Base-by-base conservation (phyloP, 92 coral and sea anemone genomes). In the Bergia sp. region DNA sequence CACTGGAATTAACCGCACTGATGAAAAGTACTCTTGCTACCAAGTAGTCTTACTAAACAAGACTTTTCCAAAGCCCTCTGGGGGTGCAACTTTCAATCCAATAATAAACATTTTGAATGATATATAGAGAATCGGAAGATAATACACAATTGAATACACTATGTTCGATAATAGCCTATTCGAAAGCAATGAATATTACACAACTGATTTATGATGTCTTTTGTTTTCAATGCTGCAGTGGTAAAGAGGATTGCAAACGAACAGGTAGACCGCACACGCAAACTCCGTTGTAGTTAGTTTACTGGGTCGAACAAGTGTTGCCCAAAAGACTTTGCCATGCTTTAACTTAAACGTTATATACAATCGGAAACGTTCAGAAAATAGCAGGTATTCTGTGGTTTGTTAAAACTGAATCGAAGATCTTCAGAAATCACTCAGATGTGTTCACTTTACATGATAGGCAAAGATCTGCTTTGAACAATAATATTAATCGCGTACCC, bases 61-160 rank as follows among this genome's bases (percentile, higher is more conserved):
- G 58, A 53, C 13, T 47, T 47, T 47, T 61, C n/a, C 20, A 16
- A 21, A 61, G n/a, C 69, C 29, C 29, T 61, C 69, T 61, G 69
- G 69, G 69, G 64, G 9, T 13, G 40, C 21, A 4, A 15, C 45
- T 79, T 40, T 81, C 44, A 20, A 36, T 47, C 39, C 2, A 29
- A 18, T 49, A 23, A 21, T 7, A 5, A 61, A 23, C 39, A 69
- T 10, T 44, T 29, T 2, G 4, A 29, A 29, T 43, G 13, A 67
- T 69, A 42, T 65, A 53, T 20, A 44, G 40, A 57, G 85, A 81
- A 81, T 57, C n/a, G 39, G 57, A 82, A 83, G 86, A 82, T 65
- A 11, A 64, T 13, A 4, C 86, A 41, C 23, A 82, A 83, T 76
- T 65, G 41, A 11, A 64, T 13, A 4, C 86, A 41, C 23, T n/a